These are phyloP conservation scores for Fragum whitleyi DNA, from an alignment of 2,888 invertebrate species.

Conservation along the genomic window DNA sequence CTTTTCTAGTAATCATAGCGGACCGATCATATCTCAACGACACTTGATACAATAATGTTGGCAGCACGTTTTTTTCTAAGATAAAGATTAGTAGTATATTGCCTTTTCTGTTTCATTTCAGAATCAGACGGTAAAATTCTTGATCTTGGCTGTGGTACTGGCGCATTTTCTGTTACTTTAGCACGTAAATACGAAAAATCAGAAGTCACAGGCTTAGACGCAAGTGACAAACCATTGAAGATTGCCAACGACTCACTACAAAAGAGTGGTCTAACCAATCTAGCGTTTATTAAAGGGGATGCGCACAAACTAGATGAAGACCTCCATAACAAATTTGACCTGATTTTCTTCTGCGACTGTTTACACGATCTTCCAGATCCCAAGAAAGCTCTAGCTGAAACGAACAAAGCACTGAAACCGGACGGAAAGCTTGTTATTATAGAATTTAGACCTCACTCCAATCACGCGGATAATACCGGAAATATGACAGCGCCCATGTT, in stretches of 20 bases:
- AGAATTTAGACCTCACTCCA: constrained; percentile 48
- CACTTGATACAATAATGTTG: too few relatives aligned
- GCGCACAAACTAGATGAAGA: constrained; percentile 42
- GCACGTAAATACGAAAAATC: constrained; percentile 49
- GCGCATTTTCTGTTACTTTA: constrained; percentile 19
- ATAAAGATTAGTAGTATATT: neutral
- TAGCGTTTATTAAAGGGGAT: constrained; percentile 43
- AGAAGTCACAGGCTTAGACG: constrained; percentile 39
- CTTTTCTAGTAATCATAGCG: too few relatives aligned
- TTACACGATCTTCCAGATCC: constrained; percentile 60
- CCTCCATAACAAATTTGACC: constrained; percentile 37
- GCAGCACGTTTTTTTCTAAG: too few relatives aligned
- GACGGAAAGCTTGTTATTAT: constrained; percentile 44
- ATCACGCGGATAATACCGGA: constrained; percentile 46
- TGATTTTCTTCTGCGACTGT: constrained; percentile 42
- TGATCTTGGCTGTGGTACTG: constrained; percentile 50
- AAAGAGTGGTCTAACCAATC: constrained; percentile 28
- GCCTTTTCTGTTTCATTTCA: neutral
- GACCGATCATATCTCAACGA: too few relatives aligned
- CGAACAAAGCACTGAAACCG: constrained; percentile 40
- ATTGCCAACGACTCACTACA: constrained; percentile 24
- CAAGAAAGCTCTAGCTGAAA: constrained; percentile 42
- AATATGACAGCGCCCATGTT: constrained; percentile 46
- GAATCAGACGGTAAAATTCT: constrained; percentile 39
- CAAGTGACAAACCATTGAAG: constrained; percentile 22